phyloP scores from a whole-genome alignment of 2,888 invertebrate species.

The Actias luna region DNA sequence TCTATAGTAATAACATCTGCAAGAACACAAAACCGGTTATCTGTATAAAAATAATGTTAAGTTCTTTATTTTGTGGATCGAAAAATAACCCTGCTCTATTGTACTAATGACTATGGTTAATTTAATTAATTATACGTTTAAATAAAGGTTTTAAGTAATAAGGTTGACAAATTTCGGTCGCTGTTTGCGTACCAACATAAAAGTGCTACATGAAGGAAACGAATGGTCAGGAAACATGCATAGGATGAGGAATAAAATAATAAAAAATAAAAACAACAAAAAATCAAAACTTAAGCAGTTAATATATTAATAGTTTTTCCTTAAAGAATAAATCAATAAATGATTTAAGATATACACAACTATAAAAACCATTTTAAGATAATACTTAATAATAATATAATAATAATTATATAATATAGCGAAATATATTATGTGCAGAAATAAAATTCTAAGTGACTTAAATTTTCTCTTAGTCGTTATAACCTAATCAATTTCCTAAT shows the following conservation, averaged over 20 bases:
- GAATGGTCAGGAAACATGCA: constrained; percentile 52
- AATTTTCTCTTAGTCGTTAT: constrained; percentile 79
- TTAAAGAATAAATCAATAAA: constrained; percentile 81
- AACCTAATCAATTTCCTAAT: constrained; percentile 80
- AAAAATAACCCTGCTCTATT: constrained; percentile 82
- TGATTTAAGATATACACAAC: constrained; percentile 82
- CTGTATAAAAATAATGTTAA: constrained; percentile 80
- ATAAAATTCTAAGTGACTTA: constrained; percentile 83
- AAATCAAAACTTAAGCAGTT: constrained; percentile 80
- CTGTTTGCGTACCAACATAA: constrained; percentile 54
- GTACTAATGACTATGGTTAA: constrained; percentile 80
- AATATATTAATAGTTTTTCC: constrained; percentile 81
- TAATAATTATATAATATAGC: constrained; percentile 82
- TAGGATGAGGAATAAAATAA: constrained; percentile 61
- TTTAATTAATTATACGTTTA: constrained; percentile 76
- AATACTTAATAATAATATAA: constrained; percentile 81
- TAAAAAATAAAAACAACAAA: constrained; percentile 76
- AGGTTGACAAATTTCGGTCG: constrained; percentile 75
- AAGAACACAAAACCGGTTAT: constrained; percentile 78
- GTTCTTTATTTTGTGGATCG: constrained; percentile 78
- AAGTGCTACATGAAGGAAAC: constrained; percentile 51
- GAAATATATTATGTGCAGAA: constrained; percentile 83
- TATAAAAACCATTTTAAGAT: constrained; percentile 81
- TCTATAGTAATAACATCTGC: constrained; percentile 72
- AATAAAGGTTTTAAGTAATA: constrained; percentile 77